These are phyloP conservation scores for Macrotis lagotis DNA, from an alignment of 2,113 vertebrate species.

Conservation along the genomic window DNA sequence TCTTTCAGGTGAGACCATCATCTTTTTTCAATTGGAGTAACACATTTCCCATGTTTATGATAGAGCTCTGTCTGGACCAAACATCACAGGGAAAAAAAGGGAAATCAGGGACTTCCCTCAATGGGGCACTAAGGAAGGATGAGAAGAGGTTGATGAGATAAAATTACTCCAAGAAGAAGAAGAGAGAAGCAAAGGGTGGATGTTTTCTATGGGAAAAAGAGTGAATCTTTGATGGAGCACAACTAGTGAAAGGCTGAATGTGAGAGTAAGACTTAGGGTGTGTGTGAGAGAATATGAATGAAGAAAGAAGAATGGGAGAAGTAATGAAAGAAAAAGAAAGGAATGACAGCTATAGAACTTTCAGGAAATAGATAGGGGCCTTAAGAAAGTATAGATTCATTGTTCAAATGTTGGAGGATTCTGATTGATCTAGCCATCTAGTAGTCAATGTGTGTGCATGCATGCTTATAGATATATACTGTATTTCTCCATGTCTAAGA, in stretches of 20 bases:
- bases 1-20: not conserved
- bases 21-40: not conserved
- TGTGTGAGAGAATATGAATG: not conserved
- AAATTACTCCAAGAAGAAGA: not conserved
- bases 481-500: too few relatives aligned
- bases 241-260: constrained; percentile 3
- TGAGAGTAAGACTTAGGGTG: constrained; percentile 24
- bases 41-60: constrained; percentile 2
- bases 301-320: not conserved
- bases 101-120: constrained; percentile 19
- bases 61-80: constrained; percentile 7
- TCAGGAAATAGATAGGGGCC: not conserved
- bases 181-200: not conserved
- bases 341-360: not conserved
- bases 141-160: not conserved
- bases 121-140: not conserved
- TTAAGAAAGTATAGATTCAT: too few relatives aligned
- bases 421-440: too few relatives aligned
- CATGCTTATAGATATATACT: too few relatives aligned
- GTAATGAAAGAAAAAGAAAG: not conserved
- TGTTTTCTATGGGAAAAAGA: too few relatives aligned
- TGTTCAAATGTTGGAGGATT: not conserved
- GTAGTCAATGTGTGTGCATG: too few relatives aligned
- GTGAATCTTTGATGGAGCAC: too few relatives aligned
- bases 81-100: constrained; percentile 35